Evolutionary conservation across 2,113 vertebrate genomes (phyloP).

Genomic region (Sander lucioperca): DNA sequence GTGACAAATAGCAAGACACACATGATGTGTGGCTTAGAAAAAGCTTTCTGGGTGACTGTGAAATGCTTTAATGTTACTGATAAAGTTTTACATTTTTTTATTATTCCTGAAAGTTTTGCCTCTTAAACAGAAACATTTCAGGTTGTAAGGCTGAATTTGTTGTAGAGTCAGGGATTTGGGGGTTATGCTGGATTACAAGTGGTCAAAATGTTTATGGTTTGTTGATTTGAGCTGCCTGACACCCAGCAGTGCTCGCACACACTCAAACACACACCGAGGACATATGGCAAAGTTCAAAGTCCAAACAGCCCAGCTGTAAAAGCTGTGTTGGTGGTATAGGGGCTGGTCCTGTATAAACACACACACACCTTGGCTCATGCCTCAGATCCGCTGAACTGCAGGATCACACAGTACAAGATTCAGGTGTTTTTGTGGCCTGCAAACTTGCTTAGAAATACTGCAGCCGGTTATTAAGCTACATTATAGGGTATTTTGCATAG

Average conservation of each 20-base stretch:
- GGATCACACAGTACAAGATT: not conserved
- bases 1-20: not conserved
- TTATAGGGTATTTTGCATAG: not conserved
- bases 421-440: not conserved
- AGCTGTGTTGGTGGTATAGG: slow-evolving; percentile 69
- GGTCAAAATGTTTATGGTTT: slow-evolving; percentile 71
- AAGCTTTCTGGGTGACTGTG: not conserved
- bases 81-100: not conserved
- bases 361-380: slow-evolving; percentile 49
- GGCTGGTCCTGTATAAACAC: slow-evolving; percentile 59
- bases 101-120: not conserved
- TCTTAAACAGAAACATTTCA: not conserved
- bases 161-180: not conserved
- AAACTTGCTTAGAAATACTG: not conserved
- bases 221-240: slow-evolving; percentile 67
- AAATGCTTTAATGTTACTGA: not conserved
- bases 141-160: not conserved
- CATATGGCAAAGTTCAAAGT: slow-evolving; percentile 71
- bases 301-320: slow-evolving; percentile 72
- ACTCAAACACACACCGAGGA: slow-evolving; percentile 13
- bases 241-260: slow-evolving; percentile 20
- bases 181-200: slow-evolving; percentile 30
- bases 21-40: too few relatives aligned
- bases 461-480: not conserved
- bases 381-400: slow-evolving; percentile 14